phyloP scores from a whole-genome alignment of 2,113 vertebrate species.

The Campylomormyrus numenius region DNA sequence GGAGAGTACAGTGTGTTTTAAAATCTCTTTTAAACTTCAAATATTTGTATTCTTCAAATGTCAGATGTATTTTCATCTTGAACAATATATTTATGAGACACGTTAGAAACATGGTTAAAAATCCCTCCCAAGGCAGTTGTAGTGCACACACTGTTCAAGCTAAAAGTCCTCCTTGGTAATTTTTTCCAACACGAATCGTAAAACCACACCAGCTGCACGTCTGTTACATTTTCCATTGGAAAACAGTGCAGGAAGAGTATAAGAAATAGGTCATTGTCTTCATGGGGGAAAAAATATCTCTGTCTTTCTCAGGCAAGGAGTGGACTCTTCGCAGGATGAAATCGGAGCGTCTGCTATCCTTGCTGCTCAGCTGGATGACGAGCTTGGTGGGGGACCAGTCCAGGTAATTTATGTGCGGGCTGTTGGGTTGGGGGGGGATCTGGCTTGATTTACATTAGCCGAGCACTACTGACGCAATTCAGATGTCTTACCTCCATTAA shows the following conservation, averaged over 20 bases:
- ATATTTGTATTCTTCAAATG: background rate
- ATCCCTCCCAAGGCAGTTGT: background rate
- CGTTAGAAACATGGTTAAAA: background rate
- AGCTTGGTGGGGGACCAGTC: slow-evolving; percentile 82
- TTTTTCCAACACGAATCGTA: background rate
- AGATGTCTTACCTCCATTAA: background rate
- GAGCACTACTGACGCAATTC: background rate
- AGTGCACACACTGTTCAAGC: background rate
- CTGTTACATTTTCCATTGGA: background rate
- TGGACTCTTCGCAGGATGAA: slow-evolving; percentile 82
- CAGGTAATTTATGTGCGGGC: slow-evolving; percentile 64
- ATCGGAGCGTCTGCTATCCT: slow-evolving; percentile 79
- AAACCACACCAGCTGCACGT: background rate
- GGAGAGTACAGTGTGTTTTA: background rate
- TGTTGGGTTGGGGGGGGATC: background rate
- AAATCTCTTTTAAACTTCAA: background rate
- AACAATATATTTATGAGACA: background rate
- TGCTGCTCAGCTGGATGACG: slow-evolving; percentile 77
- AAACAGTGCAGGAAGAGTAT: background rate
- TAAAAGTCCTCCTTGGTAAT: background rate
- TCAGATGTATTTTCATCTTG: background rate
- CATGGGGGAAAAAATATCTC: background rate
- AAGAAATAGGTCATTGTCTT: background rate
- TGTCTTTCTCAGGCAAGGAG: slow-evolving; percentile 74
- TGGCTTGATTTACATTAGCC: background rate